Evolutionary conservation across 1,140 invertebrate genomes (phyloP), one percentile per base, ranked within the genome.

Genomic region (Glossosoma conforme): DNA sequence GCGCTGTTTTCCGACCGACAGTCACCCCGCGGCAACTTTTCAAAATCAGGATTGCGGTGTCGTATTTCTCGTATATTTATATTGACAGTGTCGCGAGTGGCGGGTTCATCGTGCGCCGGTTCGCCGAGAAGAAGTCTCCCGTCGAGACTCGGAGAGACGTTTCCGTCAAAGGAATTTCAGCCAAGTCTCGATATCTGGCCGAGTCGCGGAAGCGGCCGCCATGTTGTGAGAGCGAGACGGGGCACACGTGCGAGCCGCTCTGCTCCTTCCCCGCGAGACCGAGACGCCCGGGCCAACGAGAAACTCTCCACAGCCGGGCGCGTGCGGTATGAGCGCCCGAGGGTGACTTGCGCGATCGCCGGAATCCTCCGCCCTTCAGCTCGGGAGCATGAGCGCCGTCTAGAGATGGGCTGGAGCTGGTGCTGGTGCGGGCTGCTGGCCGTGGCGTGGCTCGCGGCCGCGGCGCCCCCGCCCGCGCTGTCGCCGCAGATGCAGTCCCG

Each of bases 401-500:
- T n/a, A n/a, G n/a, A n/a, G n/a, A n/a, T 61, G 60, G 62, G 15
- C 22, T 21, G 11, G 14, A 22, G 59, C 66, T 64, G 62, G 69
- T 69, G 68, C 65, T 63, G 65, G 63, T 70, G 68, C 38, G n/a
- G 28, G 37, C 14, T 47, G 44, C 24, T 54, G 20, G 24, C 32
- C 20, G 65, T 63, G 65, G 69, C 65, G 71, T 61, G 67, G 63
- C 60, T 70, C 47, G 57, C 44, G 32, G 24, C 62, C 59, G 36
- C 44, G 19, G 30, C 36, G 15, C 38, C 36, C 19, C 35, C 40
- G 22, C 25, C 50, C 25, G 33, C 43, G 44, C 40, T 44, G 41
- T 48, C 42, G 9, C 38, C 32, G 30, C 82, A 86, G 66, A 90
- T 91, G 87, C 87, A 91, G 67, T 89, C 87, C 42, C 78, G 89